Base-by-base conservation (phyloP, 2,113 vertebrate genomes). In the Plotosus lineatus region DNA sequence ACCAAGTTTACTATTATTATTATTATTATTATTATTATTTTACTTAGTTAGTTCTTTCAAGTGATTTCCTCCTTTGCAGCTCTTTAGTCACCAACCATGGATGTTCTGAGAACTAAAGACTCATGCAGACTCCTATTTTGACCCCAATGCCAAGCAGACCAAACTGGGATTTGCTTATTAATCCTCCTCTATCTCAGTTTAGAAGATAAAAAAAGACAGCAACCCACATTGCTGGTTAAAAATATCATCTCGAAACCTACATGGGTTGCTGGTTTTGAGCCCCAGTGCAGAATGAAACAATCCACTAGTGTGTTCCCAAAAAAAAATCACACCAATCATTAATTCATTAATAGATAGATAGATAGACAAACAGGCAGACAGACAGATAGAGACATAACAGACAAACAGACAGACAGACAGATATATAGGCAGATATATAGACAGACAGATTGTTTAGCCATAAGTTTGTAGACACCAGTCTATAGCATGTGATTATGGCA, bases 201-300 rank as follows among this genome's bases (percentile, higher is more conserved):
- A 71, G 56, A 60, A 33, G 40, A 81, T 56, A 65, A n/a, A 69
- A 82, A 82, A 66, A 36, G 51, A 61, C 77, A 75, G 84, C 79
- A 88, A 85, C 87, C 87, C 87, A 88, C 84, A 88, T 88, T 86
- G 53, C 38, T 42, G 63, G 84, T 84, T 88, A 86, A 86, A 87
- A 86, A 86, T 87, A 88, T 60, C 46, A 72, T 77, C 73, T 81
- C 65, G 83, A 83, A 85, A 88, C 82, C 81, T 82, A 86, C 73
- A 82, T 81, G 58, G 69, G 60, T 72, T 78, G 87, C 85, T 87
- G 73, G 63, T 75, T 48, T 79, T 60, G 44, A 77, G 31, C 56
- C 74, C 63, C 33, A 19, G 38, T 81, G 53, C 76, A 53, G 68
- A 77, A 28, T 42, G 23, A 46, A 28, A 6, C 55, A 44, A 76